Conservation (phyloP, 2,888 invertebrate species). For the Andrena bucephala region DNA sequence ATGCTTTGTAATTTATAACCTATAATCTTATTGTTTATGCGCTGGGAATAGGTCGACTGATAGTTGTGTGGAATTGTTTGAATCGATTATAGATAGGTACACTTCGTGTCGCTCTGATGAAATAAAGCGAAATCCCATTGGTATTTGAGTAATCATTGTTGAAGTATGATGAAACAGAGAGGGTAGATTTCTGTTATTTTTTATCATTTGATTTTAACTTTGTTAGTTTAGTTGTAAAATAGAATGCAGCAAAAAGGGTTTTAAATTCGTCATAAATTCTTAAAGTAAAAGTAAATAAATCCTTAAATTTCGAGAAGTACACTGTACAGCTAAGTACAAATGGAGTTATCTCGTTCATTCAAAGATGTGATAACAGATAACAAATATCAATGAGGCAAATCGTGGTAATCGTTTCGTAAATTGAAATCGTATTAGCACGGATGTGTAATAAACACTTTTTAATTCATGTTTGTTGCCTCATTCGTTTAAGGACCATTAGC, state of each 20-base stretch:
- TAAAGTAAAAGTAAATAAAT: no score
- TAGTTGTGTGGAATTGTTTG: not conserved
- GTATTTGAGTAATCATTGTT: not conserved
- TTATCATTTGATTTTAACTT: not conserved
- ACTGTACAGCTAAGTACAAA: no score
- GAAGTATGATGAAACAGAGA: not conserved
- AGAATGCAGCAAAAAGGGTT: not conserved
- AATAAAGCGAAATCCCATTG: not conserved
- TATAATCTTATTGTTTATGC: not conserved
- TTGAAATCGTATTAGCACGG: not conserved
- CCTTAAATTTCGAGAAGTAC: no score
- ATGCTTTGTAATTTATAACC: conserved; percentile 19
- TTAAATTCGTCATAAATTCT: not conserved
- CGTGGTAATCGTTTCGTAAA: not conserved
- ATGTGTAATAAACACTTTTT: not conserved
- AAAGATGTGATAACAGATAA: no score
- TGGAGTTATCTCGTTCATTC: no score
- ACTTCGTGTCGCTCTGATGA: not conserved
- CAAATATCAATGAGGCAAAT: no score
- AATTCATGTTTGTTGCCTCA: not conserved
- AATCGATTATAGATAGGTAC: not conserved
- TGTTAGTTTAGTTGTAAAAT: not conserved
- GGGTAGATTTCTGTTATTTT: not conserved
- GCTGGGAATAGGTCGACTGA: not conserved
- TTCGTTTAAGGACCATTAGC: not conserved